Base-by-base conservation (phyloP, 2,113 vertebrate genomes). In the Apus apus region DNA sequence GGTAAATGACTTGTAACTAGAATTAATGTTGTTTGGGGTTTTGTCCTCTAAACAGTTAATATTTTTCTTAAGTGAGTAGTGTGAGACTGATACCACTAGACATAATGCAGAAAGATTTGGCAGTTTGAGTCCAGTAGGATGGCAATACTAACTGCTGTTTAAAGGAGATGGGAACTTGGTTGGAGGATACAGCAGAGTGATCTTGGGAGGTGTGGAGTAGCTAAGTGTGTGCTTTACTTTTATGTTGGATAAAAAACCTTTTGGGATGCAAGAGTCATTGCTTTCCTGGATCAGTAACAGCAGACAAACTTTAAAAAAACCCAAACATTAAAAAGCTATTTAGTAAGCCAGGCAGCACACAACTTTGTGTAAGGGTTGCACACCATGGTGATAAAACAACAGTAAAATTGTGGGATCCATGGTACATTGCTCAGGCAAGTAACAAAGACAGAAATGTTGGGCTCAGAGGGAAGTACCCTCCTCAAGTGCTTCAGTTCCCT, bases 71-170 rank as follows among this genome's bases (percentile, higher is more conserved):
- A 56, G 27, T 72, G 11, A 61, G 12, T 66, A 29, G 8, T 65
- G n/a, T 58, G 25, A 89, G 36, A 65, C 27, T 45, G 60, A 77
- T 62, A 26, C 7, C 10, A 3, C 11, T 53, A 57, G 29, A 36
- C 45, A 45, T 13, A 68, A 22, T 9, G 20, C 6, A 56, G 43
- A 90, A 77, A 30, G 3, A 14, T 54, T 72, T 85, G 65, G 17
- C 23, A 53, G 20, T 67, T 51, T 64, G 56, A 71, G 18, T 30
- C 8, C 36, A 32, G 23, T 30, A 57, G 21, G 27, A 36, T 57
- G 13, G 25, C 13, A 43, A n/a, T 18, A 25, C 6, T 45, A 14
- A 36, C 4, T 0, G 0, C 48, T 38, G 11, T 30, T 5, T 40
- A 57, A 84, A 82, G 13, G 11, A 50, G 8, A 9, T 72, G 27